Base-by-base conservation (phyloP, 1,140 invertebrate species). In the Drosophila biarmipes region DNA sequence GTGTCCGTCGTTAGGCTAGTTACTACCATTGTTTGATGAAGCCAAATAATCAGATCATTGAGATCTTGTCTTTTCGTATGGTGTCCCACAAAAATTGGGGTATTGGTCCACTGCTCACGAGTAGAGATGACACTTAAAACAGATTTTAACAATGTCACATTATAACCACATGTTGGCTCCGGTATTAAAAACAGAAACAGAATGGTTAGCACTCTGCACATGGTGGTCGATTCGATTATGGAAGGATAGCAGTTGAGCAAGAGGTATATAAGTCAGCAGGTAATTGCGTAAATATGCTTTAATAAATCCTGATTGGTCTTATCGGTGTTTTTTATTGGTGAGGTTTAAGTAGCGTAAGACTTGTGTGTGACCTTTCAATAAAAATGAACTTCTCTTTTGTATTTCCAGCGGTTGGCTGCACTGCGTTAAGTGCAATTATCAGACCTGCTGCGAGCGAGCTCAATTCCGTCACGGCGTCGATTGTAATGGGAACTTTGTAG, bases 381-480 rank as follows among this genome's bases (percentile, higher is more conserved):
- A 8, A 51, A 40, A 35, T 24, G 29, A 12, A 21, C 8, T 24
- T 48, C 48, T 29, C 4, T 29, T 27, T n/a, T 24, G 2, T 35
- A n/a, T 27, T 69, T 75, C 0, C 89, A 97, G 96, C 2, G 96
- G 96, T 0, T 93, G 94, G 85, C 93, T 95, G 68, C 94, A 92
- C 59, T 97, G 96, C 91, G 93, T 93, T 42, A 95, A 95, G 64
- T 97, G 96, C 81, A 94, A 95, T 67, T 97, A 95, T 85, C 93
- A 94, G 48, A 96, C 96, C 6, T 95, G 95, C 59, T 97, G 96
- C 91, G 94, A 94, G 91, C 94, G 94, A 58, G 95, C 96, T 0
- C 95, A 96, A 92, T 93, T 95, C 75, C 94, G 94, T 51, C 96
- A 97, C 92, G 93, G 93, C 58, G 92, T 93, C 64, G 92, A 93